Evolutionary conservation across 1,140 invertebrate species (phyloP), one percentile per base, ranked within the genome.

Genomic region (Diabrotica virgifera): DNA sequence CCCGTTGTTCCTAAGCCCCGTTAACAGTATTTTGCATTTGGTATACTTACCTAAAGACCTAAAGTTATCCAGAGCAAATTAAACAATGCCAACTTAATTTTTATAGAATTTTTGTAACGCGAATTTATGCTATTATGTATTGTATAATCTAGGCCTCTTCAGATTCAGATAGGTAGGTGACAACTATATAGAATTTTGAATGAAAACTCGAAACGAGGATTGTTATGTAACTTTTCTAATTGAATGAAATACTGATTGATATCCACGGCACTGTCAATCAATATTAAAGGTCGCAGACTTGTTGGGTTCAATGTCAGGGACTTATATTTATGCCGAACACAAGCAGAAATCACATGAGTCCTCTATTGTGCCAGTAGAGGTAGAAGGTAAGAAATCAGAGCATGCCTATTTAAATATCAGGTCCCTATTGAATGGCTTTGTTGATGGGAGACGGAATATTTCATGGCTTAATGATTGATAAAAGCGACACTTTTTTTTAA

Each of bases 381-480:
- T n/a, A 46, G 40, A 46, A 46, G 40, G 40, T 46, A 46, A 46
- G 40, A 46, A 46, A 46, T 46, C 40, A 46, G 40, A 46, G 40
- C 40, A 46, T 46, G 40, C 40, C 40, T 46, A 46, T 46, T 46
- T 46, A 46, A 46, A 46, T 46, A 46, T 46, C 40, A 46, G 40
- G 40, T 46, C 40, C 40, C 40, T 46, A 46, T 46, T 46, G 40
- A 46, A 46, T 46, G 40, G 5, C 40, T 46, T 46, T 46, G 40
- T 46, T 46, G 40, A 46, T 46, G 40, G 40, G 5, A 46, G 40
- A 46, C 40, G 40, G 40, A 46, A 46, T 46, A 46, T 46, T 46
- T 46, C 40, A 46, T 46, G 40, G 40, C 40, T 46, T 46, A 46
- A 8, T 46, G 40, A 46, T 46, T 46, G 40, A 46, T 46, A 46